phyloP scores from a whole-genome alignment of 1,140 invertebrate genomes.

The Ceratosolen solmsi region DNA sequence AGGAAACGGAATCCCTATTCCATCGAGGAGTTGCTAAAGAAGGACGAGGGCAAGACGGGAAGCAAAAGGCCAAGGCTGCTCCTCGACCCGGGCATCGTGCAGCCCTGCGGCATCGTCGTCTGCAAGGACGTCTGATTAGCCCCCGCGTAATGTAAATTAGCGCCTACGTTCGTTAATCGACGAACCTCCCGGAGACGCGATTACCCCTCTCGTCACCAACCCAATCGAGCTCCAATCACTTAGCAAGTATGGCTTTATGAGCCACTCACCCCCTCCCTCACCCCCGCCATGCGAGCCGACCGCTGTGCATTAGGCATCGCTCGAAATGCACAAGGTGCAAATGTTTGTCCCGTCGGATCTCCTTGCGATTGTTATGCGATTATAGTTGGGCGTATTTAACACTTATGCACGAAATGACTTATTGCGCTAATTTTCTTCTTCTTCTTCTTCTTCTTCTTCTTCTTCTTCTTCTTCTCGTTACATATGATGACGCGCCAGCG shows the following conservation, averaged over 20 bases:
- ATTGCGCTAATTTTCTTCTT: background rate
- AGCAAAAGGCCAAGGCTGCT: conserved; percentile 65
- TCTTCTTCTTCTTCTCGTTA: no score
- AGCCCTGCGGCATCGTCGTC: conserved; percentile 70
- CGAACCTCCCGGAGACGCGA: no score
- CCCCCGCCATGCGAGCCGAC: background rate
- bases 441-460: no score
- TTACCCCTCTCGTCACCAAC: no score
- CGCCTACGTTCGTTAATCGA: background rate
- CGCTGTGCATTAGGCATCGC: background rate
- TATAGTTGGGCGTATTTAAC: background rate
- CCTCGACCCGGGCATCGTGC: conserved; percentile 63
- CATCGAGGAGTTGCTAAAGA: conserved; percentile 88
- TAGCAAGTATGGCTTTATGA: background rate
- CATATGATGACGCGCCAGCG: background rate
- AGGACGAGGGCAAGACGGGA: conserved; percentile 76
- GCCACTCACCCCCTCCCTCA: background rate
- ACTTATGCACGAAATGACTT: background rate
- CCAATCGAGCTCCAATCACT: no score
- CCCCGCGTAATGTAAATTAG: conserved; percentile 32
- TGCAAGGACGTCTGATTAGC: conserved; percentile 45
- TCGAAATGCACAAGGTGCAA: background rate
- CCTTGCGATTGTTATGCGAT: no score
- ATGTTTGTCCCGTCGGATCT: no score
- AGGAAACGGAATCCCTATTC: conserved; percentile 88